These are phyloP conservation scores for Cassiopea andromeda DNA, from an alignment of 30 jellyfish, hydroid and myxozoan species.

Conservation along the genomic window DNA sequence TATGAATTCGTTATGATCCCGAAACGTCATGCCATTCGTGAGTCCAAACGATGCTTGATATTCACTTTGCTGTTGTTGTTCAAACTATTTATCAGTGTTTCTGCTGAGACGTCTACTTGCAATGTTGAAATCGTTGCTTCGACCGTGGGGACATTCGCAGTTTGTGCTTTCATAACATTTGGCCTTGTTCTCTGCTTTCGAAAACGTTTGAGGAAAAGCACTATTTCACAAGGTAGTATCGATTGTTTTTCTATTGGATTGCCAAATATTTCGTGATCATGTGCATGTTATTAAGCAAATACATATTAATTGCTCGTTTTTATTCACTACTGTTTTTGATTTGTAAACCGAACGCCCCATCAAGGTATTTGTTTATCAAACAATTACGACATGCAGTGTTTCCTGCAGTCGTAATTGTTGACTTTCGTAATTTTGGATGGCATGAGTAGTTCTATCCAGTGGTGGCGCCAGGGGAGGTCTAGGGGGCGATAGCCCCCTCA, in stretches of 20 bases:
- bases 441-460: no score
- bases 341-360: no score
- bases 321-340: no score
- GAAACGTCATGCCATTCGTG: constrained; percentile 18
- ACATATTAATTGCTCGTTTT: not conserved
- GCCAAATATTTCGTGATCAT: not conserved
- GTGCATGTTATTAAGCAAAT: not conserved
- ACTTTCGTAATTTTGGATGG: no score
- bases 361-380: no score
- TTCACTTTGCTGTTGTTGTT: not conserved
- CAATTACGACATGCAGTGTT: no score
- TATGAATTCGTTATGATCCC: constrained; percentile 31
- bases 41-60: not conserved
- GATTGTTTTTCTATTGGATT: not conserved
- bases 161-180: constrained; percentile 20
- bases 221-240: constrained; percentile 10
- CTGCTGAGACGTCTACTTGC: constrained; percentile 33
- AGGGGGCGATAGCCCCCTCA: no score
- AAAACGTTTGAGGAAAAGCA: constrained; percentile 10
- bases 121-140: constrained; percentile 45
- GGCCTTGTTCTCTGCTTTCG: constrained; percentile 26
- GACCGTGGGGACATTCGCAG: constrained; percentile 63
- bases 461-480: no score
- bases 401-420: no score
- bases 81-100: not conserved